Base-by-base conservation (phyloP, 2,797 vertebrate genomes). In the Aplochiton taeniatus region DNA sequence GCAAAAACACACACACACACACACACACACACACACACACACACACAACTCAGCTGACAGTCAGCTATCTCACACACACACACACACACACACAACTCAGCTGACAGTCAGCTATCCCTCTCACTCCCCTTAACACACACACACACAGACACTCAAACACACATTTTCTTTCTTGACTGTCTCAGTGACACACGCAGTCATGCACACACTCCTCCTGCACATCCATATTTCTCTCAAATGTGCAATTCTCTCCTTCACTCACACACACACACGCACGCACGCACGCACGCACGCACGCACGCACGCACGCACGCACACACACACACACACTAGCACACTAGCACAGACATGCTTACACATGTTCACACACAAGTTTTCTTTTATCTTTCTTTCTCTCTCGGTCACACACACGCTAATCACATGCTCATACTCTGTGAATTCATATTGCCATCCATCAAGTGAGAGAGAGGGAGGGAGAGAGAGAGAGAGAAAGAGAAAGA, bases 241-340 rank as follows among this genome's bases (percentile, higher is more conserved):
- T n/a, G n/a, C n/a, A n/a, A 55, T 9, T n/a, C 18, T 48, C 19
- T 17, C 44, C 10, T 61, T 31, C 81, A 84, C 75, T 81, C 70
- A 79, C 57, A 72, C 77, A 72, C 65, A 64, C 76, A 73, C 69
- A 73, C 76, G 53, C 72, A 71, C 74, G 76, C 52, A 16, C 70
- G 72, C 43, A 19, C 16, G 17, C 41, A 10, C 42, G 17, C 19
- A 61, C 13, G 16, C 11, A 58, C 14, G 14, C 14, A 42, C 57
- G 44, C 9, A 10, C 58, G 11, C 58, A 45, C 58, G 9, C 58
- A 59, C 16, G 46, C 58, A 60, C 58, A 60, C 58, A 19, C 44
- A 60, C 17, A 20, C 44, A 61, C 18, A 20, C 13, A 18, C 44
- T 47, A 8, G 4, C 11, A 59, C 42, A 46, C 19, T 1, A 59